Conservation (phyloP, 2,797 vertebrate genomes). For the Emydoidea blandingii region DNA sequence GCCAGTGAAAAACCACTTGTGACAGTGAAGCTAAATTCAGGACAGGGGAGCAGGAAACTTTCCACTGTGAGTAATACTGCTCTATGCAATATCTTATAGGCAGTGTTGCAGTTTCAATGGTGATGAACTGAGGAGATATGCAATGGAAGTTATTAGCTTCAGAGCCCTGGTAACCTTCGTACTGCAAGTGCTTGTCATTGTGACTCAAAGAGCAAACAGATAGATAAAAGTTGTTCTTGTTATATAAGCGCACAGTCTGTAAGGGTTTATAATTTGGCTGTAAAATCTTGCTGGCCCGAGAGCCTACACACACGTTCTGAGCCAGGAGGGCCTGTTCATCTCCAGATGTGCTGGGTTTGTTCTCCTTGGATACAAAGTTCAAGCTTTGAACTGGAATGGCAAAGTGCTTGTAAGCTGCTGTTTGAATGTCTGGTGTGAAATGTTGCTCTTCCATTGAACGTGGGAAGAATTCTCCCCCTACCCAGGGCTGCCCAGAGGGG, state of each 20-base stretch:
- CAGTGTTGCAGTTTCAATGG: neutral
- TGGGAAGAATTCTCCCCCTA: neutral
- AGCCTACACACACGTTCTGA: neutral
- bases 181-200: neutral
- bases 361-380: neutral
- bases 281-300: neutral
- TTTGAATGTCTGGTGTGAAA: neutral
- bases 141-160: neutral
- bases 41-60: neutral
- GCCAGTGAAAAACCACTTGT: neutral
- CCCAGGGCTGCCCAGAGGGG: no score
- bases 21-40: neutral
- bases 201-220: neutral
- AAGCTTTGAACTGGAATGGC: neutral
- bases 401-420: neutral
- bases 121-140: constrained; percentile 13
- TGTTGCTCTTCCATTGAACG: accelerated
- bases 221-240: neutral
- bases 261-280: neutral
- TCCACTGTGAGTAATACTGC: neutral
- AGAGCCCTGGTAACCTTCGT: neutral
- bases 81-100: accelerated
- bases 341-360: neutral
- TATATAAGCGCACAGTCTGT: neutral
- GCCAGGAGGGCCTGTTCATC: neutral